Conservation (phyloP, 2,113 vertebrate species). For the Mus spicilegus region DNA sequence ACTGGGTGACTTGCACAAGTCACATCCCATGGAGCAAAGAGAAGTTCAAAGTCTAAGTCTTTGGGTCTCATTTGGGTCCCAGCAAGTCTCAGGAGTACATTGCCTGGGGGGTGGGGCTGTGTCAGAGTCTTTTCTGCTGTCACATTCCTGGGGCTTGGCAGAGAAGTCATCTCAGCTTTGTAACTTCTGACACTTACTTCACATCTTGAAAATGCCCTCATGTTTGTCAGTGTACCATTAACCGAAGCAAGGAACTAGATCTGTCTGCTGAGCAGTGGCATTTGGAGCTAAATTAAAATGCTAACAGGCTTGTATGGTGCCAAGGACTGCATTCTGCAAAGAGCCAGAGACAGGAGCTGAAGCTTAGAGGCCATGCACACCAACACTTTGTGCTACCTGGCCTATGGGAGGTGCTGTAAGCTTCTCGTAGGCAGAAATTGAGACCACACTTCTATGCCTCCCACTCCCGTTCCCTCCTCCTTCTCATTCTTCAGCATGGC, state of each 20-base stretch:
- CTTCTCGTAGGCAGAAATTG: neutral
- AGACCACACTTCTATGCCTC: neutral
- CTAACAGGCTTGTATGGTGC: neutral
- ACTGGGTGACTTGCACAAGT: neutral
- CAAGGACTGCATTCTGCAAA: neutral
- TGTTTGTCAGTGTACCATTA: slow-evolving; percentile 56
- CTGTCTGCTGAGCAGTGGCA: slow-evolving; percentile 50
- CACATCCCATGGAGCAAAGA: neutral
- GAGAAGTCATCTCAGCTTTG: slow-evolving; percentile 57
- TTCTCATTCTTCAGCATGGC: slow-evolving; percentile 25
- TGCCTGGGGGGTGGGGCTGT: neutral
- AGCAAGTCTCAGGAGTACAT: neutral
- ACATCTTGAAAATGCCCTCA: slow-evolving; percentile 59
- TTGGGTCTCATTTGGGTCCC: neutral
- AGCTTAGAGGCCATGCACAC: neutral
- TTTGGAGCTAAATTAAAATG: slow-evolving; percentile 65
- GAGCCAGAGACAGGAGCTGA: neutral
- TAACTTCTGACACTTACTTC: slow-evolving; percentile 25
- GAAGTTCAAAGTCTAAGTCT: neutral
- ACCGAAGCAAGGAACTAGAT: slow-evolving; percentile 71
- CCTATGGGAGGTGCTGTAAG: neutral
- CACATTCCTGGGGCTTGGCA: slow-evolving; percentile 34
- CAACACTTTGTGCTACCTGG: neutral
- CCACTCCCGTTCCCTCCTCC: neutral
- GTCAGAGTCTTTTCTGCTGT: slow-evolving; percentile 1